These are phyloP conservation scores for Polylopha cassiicola DNA, from an alignment of 2,888 invertebrate genomes.

Conservation along the genomic window DNA sequence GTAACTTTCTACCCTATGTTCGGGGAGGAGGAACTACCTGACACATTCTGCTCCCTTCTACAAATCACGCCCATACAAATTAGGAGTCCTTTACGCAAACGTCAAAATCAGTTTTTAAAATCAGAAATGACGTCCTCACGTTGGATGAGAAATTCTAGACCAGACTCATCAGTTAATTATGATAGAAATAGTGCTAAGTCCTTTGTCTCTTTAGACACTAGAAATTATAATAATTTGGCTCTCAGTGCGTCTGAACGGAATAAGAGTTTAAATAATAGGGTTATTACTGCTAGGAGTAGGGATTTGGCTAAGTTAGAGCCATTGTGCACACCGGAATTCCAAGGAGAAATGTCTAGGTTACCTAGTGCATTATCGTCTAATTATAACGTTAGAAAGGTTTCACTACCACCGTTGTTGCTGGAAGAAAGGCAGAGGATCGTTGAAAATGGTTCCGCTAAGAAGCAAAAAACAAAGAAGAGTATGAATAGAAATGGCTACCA, in stretches of 20 bases:
- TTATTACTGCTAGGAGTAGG: constrained; percentile 59
- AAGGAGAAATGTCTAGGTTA: constrained; percentile 41
- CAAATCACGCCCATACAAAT: constrained; percentile 69
- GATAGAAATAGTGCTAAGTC: constrained; percentile 71
- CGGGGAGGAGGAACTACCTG: constrained; percentile 50
- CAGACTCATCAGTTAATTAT: constrained; percentile 62
- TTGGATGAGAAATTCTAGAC: constrained; percentile 65
- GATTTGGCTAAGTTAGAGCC: constrained; percentile 58
- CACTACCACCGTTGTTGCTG: constrained; percentile 61
- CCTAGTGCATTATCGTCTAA: constrained; percentile 40
- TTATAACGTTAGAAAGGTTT: constrained; percentile 61
- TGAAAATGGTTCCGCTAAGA: constrained; percentile 49
- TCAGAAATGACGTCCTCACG: constrained; percentile 68
- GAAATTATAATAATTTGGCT: constrained; percentile 46
- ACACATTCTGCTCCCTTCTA: constrained; percentile 61
- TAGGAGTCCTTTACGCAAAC: constrained; percentile 53
- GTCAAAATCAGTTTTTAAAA: constrained; percentile 56
- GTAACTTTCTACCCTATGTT: constrained; percentile 41
- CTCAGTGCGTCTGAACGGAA: constrained; percentile 55
- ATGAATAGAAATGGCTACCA: constrained; percentile 38
- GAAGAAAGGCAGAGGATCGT: constrained; percentile 64
- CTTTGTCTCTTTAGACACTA: constrained; percentile 62
- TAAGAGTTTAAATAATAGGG: constrained; percentile 45
- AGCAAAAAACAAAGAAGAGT: constrained; percentile 41
- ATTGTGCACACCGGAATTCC: constrained; percentile 51